Evolutionary conservation across 1,140 invertebrate species (phyloP).

Genomic region (Bombus picipes): DNA sequence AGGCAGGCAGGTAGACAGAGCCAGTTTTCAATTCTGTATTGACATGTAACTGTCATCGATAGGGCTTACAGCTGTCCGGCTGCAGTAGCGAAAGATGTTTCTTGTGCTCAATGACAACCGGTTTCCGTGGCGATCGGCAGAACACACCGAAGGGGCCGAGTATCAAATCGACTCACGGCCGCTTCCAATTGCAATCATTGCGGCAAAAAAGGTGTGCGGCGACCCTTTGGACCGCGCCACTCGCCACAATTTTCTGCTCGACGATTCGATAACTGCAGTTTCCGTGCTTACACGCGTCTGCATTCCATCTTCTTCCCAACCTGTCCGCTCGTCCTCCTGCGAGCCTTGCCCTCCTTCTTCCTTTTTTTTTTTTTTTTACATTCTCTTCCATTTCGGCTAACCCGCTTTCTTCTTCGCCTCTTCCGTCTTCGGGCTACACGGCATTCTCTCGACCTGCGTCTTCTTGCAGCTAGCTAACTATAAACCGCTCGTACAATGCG

Average conservation of each 20-base stretch:
- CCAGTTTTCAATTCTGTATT: constrained; percentile 77
- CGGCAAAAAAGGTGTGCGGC: constrained; percentile 74
- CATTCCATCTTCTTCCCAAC: constrained; percentile 43
- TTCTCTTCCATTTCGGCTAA: constrained; percentile 7
- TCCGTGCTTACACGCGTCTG: constrained; percentile 51
- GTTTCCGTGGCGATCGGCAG: constrained; percentile 39
- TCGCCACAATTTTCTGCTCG: constrained; percentile 65
- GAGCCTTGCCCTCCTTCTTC: background rate
- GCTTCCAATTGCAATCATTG: constrained; percentile 77
- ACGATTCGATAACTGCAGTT: constrained; percentile 55
- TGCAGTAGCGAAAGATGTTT: constrained; percentile 50
- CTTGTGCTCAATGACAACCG: constrained; percentile 60
- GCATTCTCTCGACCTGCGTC: background rate
- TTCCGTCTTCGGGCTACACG: background rate
- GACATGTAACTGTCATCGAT: constrained; percentile 81
- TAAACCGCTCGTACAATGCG: background rate
- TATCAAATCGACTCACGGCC: constrained; percentile 72
- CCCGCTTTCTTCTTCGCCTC: constrained; percentile 17
- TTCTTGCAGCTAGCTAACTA: background rate
- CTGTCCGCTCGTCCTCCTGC: background rate
- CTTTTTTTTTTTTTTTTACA: background rate
- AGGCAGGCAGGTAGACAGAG: constrained; percentile 5
- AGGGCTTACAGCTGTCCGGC: constrained; percentile 61
- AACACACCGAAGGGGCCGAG: constrained; percentile 52
- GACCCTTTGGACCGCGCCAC: constrained; percentile 56